A percentile compares a stretch with the other conserved stretches of the same genome.
phyloP scores from a whole-genome alignment of 2,797 vertebrate species.

The Macrochelys suwanniensis region DNA sequence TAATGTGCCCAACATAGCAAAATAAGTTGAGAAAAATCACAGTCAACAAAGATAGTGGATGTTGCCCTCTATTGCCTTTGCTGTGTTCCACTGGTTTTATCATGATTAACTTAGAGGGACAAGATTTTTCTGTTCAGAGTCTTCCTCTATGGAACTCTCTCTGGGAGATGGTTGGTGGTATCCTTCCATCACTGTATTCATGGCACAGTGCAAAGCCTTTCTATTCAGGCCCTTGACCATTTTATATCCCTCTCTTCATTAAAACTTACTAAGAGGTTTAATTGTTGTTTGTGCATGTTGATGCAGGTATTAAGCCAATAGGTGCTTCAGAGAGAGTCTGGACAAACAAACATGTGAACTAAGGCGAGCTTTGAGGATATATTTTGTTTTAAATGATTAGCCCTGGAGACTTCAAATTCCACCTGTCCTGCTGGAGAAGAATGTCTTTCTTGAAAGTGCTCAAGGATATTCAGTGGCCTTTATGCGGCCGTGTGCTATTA shows the following conservation, averaged over 20 bases:
- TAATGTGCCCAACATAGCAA: constrained; percentile 1
- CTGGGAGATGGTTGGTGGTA: background rate
- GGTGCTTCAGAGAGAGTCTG: background rate
- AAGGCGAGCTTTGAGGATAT: background rate
- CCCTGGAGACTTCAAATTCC: background rate
- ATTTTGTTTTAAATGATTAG: background rate
- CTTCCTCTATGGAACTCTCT: background rate
- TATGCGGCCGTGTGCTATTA: background rate
- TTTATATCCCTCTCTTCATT: constrained; percentile 10
- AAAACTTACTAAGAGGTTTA: constrained; percentile 21
- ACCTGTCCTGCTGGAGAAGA: background rate
- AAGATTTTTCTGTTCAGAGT: background rate
- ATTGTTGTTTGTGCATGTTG: background rate
- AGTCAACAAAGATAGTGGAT: background rate
- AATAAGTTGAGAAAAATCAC: background rate
- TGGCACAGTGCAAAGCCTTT: background rate
- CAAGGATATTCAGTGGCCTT: background rate
- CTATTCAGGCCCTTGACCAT: background rate
- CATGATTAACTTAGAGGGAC: background rate
- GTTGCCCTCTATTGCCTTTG: background rate
- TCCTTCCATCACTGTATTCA: background rate
- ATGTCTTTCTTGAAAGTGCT: background rate
- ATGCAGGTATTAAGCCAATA: background rate
- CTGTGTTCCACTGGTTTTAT: background rate
- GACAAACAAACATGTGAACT: constrained; percentile 15